phyloP scores from a whole-genome alignment of 2,888 invertebrate species.

The Leistus spinibarbis region DNA sequence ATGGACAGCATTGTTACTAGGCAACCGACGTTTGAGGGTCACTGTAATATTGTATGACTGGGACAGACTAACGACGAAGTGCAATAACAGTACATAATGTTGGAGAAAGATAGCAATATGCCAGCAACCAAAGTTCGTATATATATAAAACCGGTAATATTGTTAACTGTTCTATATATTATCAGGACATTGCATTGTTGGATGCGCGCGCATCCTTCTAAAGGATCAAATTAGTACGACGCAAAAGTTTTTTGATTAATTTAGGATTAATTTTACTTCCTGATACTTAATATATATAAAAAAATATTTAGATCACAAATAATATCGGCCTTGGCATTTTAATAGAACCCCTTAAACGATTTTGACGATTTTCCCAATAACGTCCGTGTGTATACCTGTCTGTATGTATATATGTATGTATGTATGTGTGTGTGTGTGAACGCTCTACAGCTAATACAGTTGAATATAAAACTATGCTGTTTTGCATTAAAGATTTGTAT shows the following conservation, averaged over 20 bases:
- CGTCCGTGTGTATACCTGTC: no score
- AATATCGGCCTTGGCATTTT: no score
- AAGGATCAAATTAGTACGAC: neutral
- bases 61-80: neutral
- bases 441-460: no score
- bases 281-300: no score
- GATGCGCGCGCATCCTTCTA: conserved; percentile 2
- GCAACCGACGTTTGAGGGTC: neutral
- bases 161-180: conserved; percentile 55
- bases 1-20: neutral
- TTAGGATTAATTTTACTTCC: no score
- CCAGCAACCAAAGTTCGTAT: conserved; percentile 16
- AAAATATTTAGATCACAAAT: no score
- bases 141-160: conserved; percentile 50
- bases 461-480: no score
- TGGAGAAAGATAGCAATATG: neutral
- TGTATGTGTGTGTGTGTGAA: no score
- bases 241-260: neutral
- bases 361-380: no score
- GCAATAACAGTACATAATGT: neutral
- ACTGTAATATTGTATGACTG: neutral
- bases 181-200: conserved; percentile 50
- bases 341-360: no score
- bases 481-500: no score
- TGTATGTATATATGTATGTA: no score